Percentiles rank a stretch among this genome's conserved stretches.
phyloP scores from a whole-genome alignment of 2,888 invertebrate species.

The Orthonychiurus folsomi region DNA sequence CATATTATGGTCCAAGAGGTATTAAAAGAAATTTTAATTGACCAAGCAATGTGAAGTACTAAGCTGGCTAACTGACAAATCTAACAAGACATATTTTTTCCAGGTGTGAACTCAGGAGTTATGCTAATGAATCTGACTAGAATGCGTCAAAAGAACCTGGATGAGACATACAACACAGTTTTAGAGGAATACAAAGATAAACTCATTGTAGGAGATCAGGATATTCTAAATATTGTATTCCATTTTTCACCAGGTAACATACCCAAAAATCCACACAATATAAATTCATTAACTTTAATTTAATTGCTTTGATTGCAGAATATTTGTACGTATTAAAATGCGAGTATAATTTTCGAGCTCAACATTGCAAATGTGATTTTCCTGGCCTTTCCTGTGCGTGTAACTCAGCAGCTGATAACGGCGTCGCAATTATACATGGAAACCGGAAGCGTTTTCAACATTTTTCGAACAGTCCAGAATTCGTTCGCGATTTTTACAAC shows the following conservation, averaged over 20 bases:
- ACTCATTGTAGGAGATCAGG: constrained; percentile 97
- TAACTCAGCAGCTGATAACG: constrained; percentile 57
- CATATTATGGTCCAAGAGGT: constrained; percentile 80
- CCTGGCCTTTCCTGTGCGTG: constrained; percentile 49
- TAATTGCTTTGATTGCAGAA: neutral
- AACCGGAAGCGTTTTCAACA: constrained; percentile 73
- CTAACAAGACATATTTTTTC: neutral
- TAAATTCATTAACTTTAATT: neutral
- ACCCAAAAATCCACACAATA: neutral
- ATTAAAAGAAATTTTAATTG: constrained; percentile 6
- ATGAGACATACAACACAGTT: constrained; percentile 70
- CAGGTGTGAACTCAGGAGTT: constrained; percentile 77
- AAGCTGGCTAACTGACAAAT: no score
- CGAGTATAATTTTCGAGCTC: constrained; percentile 82
- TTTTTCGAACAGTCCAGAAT: neutral
- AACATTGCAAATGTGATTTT: constrained; percentile 93
- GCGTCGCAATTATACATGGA: constrained; percentile 76
- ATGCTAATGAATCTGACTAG: constrained; percentile 86
- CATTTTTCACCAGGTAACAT: constrained; percentile 63
- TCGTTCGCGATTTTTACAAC: neutral
- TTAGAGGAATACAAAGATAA: constrained; percentile 73
- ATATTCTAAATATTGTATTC: constrained; percentile 84
- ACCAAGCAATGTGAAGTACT: no score
- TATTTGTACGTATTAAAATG: no score
- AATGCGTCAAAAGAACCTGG: constrained; percentile 79